phyloP scores from a whole-genome alignment of 1,140 invertebrate species.

The Gonioctena quinquepunctata region DNA sequence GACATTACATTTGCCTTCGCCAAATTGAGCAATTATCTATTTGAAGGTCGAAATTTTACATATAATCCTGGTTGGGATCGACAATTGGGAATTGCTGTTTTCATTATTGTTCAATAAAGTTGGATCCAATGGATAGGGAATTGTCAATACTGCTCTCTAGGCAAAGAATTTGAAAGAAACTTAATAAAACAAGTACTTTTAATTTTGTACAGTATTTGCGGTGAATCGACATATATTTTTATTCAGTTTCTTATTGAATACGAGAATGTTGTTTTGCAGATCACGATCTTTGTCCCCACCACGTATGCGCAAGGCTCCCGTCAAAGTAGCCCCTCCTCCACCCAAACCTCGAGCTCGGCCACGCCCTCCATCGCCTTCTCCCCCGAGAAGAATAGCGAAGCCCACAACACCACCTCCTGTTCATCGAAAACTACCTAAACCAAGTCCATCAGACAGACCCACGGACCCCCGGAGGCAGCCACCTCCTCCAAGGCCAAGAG shows the following conservation, averaged over 20 bases:
- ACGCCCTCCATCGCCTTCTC: slow-evolving; percentile 46
- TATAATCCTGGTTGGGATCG: no score
- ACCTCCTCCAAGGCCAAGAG: slow-evolving; percentile 47
- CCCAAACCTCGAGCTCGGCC: slow-evolving; percentile 40
- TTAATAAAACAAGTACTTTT: no score
- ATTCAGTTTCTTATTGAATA: no score
- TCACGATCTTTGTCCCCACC: slow-evolving; percentile 59
- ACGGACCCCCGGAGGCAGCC: slow-evolving; percentile 52
- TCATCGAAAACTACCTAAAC: slow-evolving; percentile 51
- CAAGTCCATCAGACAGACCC: slow-evolving; percentile 44
- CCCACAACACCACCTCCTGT: slow-evolving; percentile 58
- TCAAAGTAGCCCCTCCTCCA: slow-evolving; percentile 29
- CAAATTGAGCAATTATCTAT: no score
- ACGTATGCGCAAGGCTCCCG: slow-evolving; percentile 33
- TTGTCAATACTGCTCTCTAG: no score
- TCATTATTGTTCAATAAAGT: no score
- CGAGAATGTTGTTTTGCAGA: slow-evolving; percentile 48
- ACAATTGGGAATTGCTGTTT: background rate
- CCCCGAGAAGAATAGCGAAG: slow-evolving; percentile 52
- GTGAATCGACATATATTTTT: no score
- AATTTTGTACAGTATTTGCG: no score
- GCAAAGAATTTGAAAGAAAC: no score
- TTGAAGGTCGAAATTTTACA: no score
- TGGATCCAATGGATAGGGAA: no score
- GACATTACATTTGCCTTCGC: no score